phyloP scores from a whole-genome alignment of 2,113 vertebrate species.

The Gopherus flavomarginatus region DNA sequence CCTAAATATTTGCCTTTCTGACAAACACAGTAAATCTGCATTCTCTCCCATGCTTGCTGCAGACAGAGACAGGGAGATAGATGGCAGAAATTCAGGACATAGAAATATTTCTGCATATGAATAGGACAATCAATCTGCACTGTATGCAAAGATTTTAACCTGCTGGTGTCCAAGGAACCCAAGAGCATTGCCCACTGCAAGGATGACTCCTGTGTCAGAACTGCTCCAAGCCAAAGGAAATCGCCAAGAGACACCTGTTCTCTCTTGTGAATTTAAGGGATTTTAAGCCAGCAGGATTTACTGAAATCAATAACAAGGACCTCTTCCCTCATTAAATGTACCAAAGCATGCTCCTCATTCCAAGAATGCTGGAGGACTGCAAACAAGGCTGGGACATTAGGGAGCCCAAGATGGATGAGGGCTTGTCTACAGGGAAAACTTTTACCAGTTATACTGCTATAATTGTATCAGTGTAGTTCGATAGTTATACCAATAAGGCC shows the following conservation, averaged over 20 bases:
- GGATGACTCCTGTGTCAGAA: not conserved
- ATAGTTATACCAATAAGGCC: not conserved
- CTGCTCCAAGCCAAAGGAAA: not conserved
- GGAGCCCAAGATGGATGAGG: not conserved
- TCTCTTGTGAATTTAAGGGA: not conserved
- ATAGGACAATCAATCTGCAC: slow-evolving; percentile 24
- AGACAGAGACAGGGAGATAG: slow-evolving; percentile 5
- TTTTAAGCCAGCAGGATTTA: not conserved
- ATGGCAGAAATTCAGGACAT: slow-evolving; percentile 14
- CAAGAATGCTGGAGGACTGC: not conserved
- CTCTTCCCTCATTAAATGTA: not conserved
- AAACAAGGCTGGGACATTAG: not conserved
- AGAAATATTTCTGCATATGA: slow-evolving; percentile 31
- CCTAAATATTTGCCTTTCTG: slow-evolving; percentile 6
- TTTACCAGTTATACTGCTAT: not conserved
- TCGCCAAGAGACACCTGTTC: not conserved
- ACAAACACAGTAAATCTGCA: slow-evolving; percentile 34
- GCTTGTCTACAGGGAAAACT: not conserved
- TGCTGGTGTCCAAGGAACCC: not conserved
- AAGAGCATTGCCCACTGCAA: not conserved
- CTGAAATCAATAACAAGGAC: not conserved
- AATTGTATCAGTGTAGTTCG: not conserved
- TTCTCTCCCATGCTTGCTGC: not conserved
- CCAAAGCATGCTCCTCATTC: not conserved
- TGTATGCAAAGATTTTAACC: slow-evolving; percentile 28